A percentile compares a stretch with the other conserved stretches of the same genome.
Conservation (phyloP, 2,888 invertebrate species). For the Cloeon dipterum region DNA sequence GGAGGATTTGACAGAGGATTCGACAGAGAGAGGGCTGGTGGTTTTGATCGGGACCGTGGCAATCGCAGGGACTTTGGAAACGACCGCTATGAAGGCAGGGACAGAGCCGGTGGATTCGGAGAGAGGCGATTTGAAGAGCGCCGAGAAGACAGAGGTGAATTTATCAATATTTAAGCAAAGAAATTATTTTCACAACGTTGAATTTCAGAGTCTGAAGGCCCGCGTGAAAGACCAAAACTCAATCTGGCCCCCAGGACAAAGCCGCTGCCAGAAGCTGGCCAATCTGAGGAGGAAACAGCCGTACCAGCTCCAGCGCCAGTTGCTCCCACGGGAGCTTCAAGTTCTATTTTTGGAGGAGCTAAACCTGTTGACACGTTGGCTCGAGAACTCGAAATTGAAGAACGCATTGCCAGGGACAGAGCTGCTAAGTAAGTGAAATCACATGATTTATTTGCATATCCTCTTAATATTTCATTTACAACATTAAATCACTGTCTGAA, state of each 20-base stretch:
- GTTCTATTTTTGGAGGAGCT: conserved; percentile 81
- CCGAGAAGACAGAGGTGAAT: too few relatives aligned
- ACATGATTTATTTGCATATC: too few relatives aligned
- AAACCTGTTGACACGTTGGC: conserved; percentile 87
- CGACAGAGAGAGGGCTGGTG: conserved; percentile 5
- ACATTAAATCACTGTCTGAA: too few relatives aligned
- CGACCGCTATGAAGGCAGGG: background rate
- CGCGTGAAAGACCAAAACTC: conserved; percentile 47
- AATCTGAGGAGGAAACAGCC: conserved; percentile 13
- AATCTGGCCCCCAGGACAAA: conserved; percentile 59
- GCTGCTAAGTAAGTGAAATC: conserved; percentile 14
- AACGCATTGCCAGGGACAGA: conserved; percentile 38
- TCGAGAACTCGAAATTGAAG: conserved; percentile 76
- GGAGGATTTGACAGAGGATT: conserved; percentile 8
- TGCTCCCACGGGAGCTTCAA: conserved; percentile 27
- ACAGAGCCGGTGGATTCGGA: background rate
- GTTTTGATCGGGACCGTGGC: background rate
- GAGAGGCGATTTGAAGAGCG: too few relatives aligned
- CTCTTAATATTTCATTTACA: too few relatives aligned
- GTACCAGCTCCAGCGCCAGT: conserved; percentile 11
- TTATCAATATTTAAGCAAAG: too few relatives aligned
- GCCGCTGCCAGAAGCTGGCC: conserved; percentile 29
- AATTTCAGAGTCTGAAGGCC: background rate
- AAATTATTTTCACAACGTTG: background rate
- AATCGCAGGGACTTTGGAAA: background rate